phyloP scores from a whole-genome alignment of 1,140 invertebrate species.

The Lethrus apterus region DNA sequence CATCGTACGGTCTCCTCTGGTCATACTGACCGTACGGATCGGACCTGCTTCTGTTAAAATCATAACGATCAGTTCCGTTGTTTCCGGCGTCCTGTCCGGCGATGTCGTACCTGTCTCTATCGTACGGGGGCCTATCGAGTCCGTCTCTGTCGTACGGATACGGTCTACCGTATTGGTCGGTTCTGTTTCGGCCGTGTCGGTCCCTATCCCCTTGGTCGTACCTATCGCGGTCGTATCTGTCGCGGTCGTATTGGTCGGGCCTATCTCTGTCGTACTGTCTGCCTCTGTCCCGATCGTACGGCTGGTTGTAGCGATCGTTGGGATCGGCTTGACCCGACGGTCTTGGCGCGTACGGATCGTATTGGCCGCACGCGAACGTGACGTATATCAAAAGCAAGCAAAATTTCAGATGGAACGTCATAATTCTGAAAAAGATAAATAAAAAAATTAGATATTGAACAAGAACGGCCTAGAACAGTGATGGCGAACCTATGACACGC shows the following conservation, averaged over 20 bases:
- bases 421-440: slow-evolving; percentile 12
- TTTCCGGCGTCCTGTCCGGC: slow-evolving; percentile 5
- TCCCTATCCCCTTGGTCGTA: no score
- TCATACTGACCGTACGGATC: not conserved
- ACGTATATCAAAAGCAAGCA: not conserved
- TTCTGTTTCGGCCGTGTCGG: not conserved
- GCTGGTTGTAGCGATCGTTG: not conserved
- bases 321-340: slow-evolving; percentile 7
- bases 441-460: not conserved
- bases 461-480: not conserved
- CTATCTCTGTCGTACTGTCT: slow-evolving; percentile 7
- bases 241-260: slow-evolving; percentile 8
- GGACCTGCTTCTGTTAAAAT: not conserved
- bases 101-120: slow-evolving; percentile 12
- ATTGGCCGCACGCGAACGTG: slow-evolving; percentile 9
- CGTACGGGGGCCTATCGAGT: slow-evolving; percentile 17
- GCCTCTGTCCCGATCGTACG: slow-evolving; percentile 13
- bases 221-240: slow-evolving; percentile 1
- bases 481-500: no score
- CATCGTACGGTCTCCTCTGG: slow-evolving; percentile 5
- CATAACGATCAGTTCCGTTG: no score
- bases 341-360: slow-evolving; percentile 16
- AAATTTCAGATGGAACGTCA: not conserved
- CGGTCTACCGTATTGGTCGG: not conserved
- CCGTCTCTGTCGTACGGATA: slow-evolving; percentile 11